Evolutionary conservation across 2,888 invertebrate species (phyloP), one percentile per base, ranked within the genome.

Genomic region (Gymnocheta viridis): DNA sequence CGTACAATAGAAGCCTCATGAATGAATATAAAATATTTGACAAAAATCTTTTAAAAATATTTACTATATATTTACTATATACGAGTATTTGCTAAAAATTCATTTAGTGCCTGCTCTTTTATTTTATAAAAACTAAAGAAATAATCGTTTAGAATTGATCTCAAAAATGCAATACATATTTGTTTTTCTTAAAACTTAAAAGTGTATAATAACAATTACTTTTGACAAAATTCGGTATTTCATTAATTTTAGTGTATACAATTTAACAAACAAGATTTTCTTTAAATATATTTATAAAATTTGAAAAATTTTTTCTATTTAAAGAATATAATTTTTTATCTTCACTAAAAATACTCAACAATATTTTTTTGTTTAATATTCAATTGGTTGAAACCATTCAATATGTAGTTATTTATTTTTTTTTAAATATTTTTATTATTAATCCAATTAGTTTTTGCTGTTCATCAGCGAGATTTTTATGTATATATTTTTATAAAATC

Each of bases 261-360:
- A 62, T 84, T 84, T 41, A 84, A 81, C 84, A 81, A 84, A 84
- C 73, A 76, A 82, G 82, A 79, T 44, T 70, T 62, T 41, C 49
- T 66, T 51, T 47, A 35, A 76, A 82, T 80, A 76, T 72, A 60
- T 82, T 82, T 76, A 76, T 72, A 82, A 85, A 79, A 82, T 85
- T 56, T 83, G 73, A 82, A 77, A 82, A 19, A 10, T 29, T 77
- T 78, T 72, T 47, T 74, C 1, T 47, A 47, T 69, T 51, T 66
- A 35, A 56, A 56, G 38, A 58, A n/a, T n/a, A n/a, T 78, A 49
- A 51, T 38, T 58, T 56, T 62, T 58, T 60, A 27, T 51, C 54
- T 80, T 84, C 86, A 89, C 88, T 90, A 90, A 91, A 91, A 91
- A 91, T 91, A 91, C 88, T 91, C 89, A 91, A 91, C 91, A 91